Evolutionary conservation across 23 tunicate species (phyloP), one percentile per base, ranked within the genome.

Genomic region (Trididemnum miniatum): DNA sequence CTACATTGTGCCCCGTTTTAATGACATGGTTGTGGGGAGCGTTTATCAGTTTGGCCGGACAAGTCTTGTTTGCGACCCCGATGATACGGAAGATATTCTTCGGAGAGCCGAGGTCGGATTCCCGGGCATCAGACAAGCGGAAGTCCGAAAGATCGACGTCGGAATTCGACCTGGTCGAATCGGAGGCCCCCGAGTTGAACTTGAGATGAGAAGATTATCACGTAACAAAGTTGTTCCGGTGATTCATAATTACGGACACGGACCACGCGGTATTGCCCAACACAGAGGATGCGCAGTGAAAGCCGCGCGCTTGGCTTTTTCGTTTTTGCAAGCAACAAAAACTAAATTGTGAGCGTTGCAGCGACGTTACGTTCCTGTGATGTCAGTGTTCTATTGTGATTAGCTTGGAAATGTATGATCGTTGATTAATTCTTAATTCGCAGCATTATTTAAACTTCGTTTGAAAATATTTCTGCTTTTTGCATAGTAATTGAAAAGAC

Each of bases 181-280:
- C 54, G 89, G 96, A 18, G 96, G 96, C 3, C 85, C 96, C 5
- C 44, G 96, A 37, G 69, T 90, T 20, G 96, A 90, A 66, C 31
- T 84, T 0, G 96, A 90, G 37, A 36, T 37, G 35, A 36, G 25
- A 0, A 80, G 27, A 0, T 15, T 20, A 28, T 57, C 65, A 9
- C 34, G 65, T 20, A 35, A 0, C 22, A 80, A 72, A 59, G n/a
- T 30, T 0, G 22, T 57, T 34, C 93, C 93, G 27, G 63, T 90
- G 15, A 85, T 90, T 51, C 96, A 90, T 65, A 90, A 90, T 76
- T 90, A 90, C 86, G 96, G 96, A 1, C 96, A 90, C 34, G 89
- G 86, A 25, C 33, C 82, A 1, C 72, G 76, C 44, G 96, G 96
- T 18, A 65, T 85, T 73, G 85, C 84, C 27, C 96, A 90, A 39